Conservation (phyloP, 2,113 vertebrate genomes). For the Oncorhynchus keta region DNA sequence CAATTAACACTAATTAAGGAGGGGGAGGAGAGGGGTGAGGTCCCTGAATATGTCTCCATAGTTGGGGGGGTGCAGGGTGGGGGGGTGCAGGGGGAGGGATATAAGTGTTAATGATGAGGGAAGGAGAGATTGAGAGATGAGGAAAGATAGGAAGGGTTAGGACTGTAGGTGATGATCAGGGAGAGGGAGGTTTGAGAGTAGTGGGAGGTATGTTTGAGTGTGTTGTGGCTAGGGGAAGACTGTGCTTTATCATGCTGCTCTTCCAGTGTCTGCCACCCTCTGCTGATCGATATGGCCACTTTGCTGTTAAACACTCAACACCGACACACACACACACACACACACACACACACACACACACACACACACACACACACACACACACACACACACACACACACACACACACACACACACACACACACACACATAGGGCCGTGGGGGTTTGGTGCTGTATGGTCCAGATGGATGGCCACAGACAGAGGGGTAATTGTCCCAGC, state of each 20-base stretch:
- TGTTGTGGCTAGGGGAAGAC: too few species aligned
- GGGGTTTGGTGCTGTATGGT: neutral
- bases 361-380: too few species aligned
- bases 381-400: too few species aligned
- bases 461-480: neutral
- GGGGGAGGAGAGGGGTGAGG: slow-evolving; percentile 48
- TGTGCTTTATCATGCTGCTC: neutral
- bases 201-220: too few species aligned
- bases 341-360: neutral
- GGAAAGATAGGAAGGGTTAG: neutral
- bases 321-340: neutral
- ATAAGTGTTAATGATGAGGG: too few species aligned
- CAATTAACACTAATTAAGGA: slow-evolving; percentile 68
- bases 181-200: neutral
- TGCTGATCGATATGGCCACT: neutral
- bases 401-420: too few species aligned
- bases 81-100: neutral
- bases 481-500: slow-evolving; percentile 4
- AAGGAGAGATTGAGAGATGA: too few species aligned
- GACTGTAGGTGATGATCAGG: neutral
- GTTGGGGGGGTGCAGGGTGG: neutral
- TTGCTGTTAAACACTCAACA: neutral
- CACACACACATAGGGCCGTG: neutral
- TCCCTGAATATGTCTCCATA: slow-evolving; percentile 51
- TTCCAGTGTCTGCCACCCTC: neutral